phyloP scores from a whole-genome alignment of 1,140 invertebrate species.

The Pachypeltis micranthus region DNA sequence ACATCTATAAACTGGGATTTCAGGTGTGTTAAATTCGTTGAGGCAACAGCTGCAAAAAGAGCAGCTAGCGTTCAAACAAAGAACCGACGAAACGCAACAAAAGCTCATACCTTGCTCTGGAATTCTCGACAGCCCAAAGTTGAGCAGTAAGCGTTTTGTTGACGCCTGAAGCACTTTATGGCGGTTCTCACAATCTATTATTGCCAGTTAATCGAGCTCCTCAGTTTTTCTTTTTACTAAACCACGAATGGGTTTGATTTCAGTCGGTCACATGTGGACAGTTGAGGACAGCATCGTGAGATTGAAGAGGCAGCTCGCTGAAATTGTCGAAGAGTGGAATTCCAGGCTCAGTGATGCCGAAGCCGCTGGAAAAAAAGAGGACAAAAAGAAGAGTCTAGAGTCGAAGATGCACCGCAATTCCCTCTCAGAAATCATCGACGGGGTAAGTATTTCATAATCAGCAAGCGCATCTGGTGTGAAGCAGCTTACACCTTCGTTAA shows the following conservation, averaged over 20 bases:
- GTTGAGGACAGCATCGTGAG: constrained; percentile 51
- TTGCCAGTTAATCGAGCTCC: too few relatives aligned
- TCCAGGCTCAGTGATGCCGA: constrained; percentile 35
- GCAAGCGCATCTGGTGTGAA: neutral
- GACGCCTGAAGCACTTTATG: constrained; percentile 29
- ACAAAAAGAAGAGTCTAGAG: constrained; percentile 14
- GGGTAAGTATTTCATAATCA: too few relatives aligned
- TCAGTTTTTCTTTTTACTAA: too few relatives aligned
- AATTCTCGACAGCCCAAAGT: constrained; percentile 25
- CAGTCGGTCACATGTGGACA: constrained; percentile 33
- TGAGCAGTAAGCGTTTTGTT: constrained; percentile 13
- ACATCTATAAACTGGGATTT: neutral
- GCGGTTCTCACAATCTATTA: too few relatives aligned
- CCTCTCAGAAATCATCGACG: constrained; percentile 24
- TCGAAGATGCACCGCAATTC: neutral
- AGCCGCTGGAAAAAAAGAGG: constrained; percentile 13
- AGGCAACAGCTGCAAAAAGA: constrained; percentile 50
- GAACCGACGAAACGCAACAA: constrained; percentile 60
- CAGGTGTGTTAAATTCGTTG: constrained; percentile 29
- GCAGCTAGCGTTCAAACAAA: constrained; percentile 54
- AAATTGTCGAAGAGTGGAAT: constrained; percentile 55
- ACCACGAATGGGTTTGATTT: too few relatives aligned
- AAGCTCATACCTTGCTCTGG: constrained; percentile 48
- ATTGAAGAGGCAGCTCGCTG: constrained; percentile 49
- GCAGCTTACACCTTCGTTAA: too few relatives aligned